A percentile compares a stretch with the other conserved stretches of the same genome.
Evolutionary conservation across 2,113 vertebrate genomes (phyloP).

Genomic region (Pangasianodon gigas): DNA sequence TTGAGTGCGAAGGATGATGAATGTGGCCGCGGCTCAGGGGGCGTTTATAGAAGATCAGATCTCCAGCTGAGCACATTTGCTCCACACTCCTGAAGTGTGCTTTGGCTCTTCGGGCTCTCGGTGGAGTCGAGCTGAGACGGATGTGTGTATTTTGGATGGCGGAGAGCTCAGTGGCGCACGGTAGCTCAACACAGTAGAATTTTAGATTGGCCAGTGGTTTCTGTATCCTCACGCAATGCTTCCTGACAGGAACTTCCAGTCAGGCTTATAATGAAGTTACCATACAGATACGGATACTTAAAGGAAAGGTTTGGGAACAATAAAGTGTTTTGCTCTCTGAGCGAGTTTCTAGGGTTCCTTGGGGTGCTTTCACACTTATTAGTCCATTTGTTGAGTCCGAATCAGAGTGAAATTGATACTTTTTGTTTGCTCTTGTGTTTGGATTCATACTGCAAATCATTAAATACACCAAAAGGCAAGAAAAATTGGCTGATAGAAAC

Average conservation of each 20-base stretch:
- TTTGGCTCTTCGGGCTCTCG: slow-evolving; percentile 41
- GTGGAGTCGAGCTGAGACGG: slow-evolving; percentile 16
- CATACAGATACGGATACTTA: slow-evolving; percentile 44
- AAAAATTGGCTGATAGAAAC: not conserved
- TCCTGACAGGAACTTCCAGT: slow-evolving; percentile 49
- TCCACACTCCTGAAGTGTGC: slow-evolving; percentile 31
- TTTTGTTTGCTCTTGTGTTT: not conserved
- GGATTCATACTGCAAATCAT: not conserved
- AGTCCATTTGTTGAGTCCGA: not conserved
- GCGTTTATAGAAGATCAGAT: slow-evolving; percentile 2
- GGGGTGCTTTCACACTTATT: not conserved
- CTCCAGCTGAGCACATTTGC: slow-evolving; percentile 23
- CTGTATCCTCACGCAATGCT: slow-evolving; percentile 41
- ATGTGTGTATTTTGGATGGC: slow-evolving; percentile 55
- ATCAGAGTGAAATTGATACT: not conserved
- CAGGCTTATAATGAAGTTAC: slow-evolving; percentile 53
- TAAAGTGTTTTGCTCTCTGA: not conserved
- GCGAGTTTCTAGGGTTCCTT: not conserved
- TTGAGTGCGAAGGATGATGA: not conserved
- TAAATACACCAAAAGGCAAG: not conserved
- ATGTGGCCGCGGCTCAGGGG: not conserved
- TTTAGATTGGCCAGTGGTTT: slow-evolving; percentile 44
- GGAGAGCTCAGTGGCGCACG: slow-evolving; percentile 19
- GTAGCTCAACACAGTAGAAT: slow-evolving; percentile 43
- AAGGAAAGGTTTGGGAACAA: not conserved